A percentile compares a stretch with the other conserved stretches of the same genome.
These are phyloP conservation scores for Cardinalis cardinalis DNA, from an alignment of 2,113 vertebrate species.

Conservation along the genomic window DNA sequence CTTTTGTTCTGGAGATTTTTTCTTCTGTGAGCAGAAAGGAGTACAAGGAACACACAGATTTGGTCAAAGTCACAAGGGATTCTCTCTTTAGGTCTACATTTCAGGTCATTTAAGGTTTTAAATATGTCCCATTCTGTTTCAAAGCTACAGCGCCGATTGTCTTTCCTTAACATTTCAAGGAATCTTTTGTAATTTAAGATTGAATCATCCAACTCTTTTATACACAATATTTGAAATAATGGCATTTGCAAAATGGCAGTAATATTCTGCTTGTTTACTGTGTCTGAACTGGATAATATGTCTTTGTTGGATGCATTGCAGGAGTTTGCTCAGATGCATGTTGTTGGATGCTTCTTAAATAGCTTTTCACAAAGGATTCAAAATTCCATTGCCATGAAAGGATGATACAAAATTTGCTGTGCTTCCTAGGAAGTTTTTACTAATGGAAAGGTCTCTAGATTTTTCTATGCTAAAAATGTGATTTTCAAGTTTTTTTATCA, in stretches of 20 bases:
- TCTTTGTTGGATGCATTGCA: neutral
- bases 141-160: neutral
- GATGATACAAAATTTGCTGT: neutral
- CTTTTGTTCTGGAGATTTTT: neutral
- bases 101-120: neutral
- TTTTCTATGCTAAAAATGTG: neutral
- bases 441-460: neutral
- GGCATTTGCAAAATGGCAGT: neutral
- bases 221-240: neutral
- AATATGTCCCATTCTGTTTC: neutral
- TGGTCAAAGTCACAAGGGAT: neutral
- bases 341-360: neutral
- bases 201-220: neutral
- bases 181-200: neutral
- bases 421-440: neutral
- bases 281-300: neutral
- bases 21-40: neutral
- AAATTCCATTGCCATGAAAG: neutral
- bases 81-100: neutral
- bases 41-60: neutral
- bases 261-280: neutral
- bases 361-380: neutral
- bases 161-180: neutral
- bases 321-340: neutral
- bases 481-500: neutral